phyloP scores from a whole-genome alignment of 2,888 invertebrate species.

The Coecobrya sp. region DNA sequence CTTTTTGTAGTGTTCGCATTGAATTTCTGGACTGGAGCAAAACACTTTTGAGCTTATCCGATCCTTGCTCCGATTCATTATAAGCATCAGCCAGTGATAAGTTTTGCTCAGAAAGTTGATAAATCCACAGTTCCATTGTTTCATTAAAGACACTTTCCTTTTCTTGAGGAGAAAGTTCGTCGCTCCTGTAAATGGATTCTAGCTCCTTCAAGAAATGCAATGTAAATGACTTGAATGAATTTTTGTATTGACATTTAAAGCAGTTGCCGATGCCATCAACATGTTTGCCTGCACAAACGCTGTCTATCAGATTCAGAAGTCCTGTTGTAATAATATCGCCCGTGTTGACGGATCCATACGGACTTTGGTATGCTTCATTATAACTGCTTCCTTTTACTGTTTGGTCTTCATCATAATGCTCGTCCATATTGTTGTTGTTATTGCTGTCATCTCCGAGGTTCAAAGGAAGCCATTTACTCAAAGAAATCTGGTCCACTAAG shows the following conservation, averaged over 20 bases:
- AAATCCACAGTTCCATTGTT: conserved; percentile 52
- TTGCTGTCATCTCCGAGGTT: background rate
- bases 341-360: background rate
- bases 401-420: background rate
- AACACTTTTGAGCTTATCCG: conserved; percentile 46
- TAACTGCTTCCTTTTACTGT: background rate
- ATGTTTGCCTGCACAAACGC: conserved; percentile 23
- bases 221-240: conserved; percentile 52
- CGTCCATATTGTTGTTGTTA: background rate
- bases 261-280: background rate
- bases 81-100: conserved; percentile 47
- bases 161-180: background rate
- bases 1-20: conserved; percentile 22
- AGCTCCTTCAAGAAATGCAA: background rate
- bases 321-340: conserved; percentile 1
- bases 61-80: background rate
- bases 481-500: background rate
- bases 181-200: conserved; percentile 4
- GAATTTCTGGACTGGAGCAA: conserved; percentile 39
- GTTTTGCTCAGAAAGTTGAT: conserved; percentile 58
- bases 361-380: background rate
- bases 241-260: conserved; percentile 56
- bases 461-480: background rate
- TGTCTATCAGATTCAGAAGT: conserved; percentile 10
- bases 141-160: background rate